phyloP scores from a whole-genome alignment of 2,888 invertebrate genomes.

The Dynastes maya region DNA sequence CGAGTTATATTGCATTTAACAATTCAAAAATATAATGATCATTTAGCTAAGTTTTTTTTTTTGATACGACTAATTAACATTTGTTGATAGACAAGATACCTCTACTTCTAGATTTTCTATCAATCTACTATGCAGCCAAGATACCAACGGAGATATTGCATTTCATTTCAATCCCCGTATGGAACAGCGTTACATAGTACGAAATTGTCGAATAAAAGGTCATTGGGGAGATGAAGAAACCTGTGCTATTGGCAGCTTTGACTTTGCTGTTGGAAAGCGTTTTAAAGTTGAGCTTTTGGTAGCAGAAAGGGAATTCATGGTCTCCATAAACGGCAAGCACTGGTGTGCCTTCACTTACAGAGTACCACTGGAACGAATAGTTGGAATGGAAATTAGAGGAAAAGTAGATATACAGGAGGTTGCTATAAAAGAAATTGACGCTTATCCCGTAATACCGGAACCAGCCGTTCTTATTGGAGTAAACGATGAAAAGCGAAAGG shows the following conservation, averaged over 20 bases:
- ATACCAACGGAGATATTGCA: constrained; percentile 71
- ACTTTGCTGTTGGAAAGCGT: constrained; percentile 70
- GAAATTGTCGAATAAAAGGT: constrained; percentile 79
- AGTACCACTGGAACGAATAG: constrained; percentile 75
- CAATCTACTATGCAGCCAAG: constrained; percentile 73
- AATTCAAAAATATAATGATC: too few species aligned
- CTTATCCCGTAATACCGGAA: constrained; percentile 63
- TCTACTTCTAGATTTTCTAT: constrained; percentile 74
- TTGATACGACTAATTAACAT: too few species aligned
- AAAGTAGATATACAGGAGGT: constrained; percentile 75
- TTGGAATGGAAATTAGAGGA: constrained; percentile 77
- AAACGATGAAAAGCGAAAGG: constrained; percentile 59
- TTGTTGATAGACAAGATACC: too few species aligned
- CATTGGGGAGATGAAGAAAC: constrained; percentile 87
- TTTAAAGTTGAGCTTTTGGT: constrained; percentile 77
- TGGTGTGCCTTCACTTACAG: constrained; percentile 82
- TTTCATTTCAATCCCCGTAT: constrained; percentile 88
- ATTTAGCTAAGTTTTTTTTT: too few species aligned
- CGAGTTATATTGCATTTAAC: too few species aligned
- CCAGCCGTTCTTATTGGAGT: constrained; percentile 66
- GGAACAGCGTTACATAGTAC: constrained; percentile 83
- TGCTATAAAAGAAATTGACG: constrained; percentile 65
- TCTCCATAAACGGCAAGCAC: constrained; percentile 83
- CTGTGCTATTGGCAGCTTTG: constrained; percentile 70
- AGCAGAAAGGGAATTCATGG: constrained; percentile 76